Evolutionary conservation across 2,797 vertebrate genomes (phyloP).

Genomic region (Odontamblyopus lacepedii): DNA sequence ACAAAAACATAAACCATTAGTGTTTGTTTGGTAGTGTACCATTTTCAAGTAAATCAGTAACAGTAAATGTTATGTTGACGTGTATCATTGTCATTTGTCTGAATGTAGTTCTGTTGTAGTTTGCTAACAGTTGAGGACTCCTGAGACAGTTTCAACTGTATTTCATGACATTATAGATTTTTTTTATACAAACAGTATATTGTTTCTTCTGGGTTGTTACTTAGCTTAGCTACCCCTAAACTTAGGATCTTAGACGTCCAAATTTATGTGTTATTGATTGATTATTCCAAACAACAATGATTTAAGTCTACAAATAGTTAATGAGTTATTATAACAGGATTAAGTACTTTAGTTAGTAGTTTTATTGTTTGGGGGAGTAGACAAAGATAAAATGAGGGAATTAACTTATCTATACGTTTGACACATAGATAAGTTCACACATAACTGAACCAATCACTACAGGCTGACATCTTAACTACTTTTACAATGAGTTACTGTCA

Average conservation of each 20-base stretch:
- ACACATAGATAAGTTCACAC: too few species aligned
- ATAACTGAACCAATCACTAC: neutral
- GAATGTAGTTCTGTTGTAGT: neutral
- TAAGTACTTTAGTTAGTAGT: neutral
- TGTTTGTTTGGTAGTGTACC: neutral
- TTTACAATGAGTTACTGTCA: conserved; percentile 19
- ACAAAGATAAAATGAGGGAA: neutral
- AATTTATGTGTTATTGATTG: neutral
- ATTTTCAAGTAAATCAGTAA: neutral
- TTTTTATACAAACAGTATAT: neutral
- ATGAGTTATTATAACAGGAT: neutral
- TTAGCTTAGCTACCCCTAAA: neutral
- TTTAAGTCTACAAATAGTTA: neutral
- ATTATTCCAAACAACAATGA: neutral
- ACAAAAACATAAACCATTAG: neutral
- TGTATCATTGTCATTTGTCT: neutral
- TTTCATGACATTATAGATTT: too few species aligned
- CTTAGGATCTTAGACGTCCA: neutral
- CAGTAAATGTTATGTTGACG: neutral
- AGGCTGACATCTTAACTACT: conserved; percentile 12
- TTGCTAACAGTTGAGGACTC: too few species aligned
- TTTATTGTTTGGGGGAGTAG: too few species aligned
- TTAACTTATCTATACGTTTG: conserved; percentile 12
- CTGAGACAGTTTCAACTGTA: too few species aligned
- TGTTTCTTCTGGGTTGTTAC: too few species aligned